Evolutionary conservation across 1,140 invertebrate species (phyloP).

Genomic region (Reticulitermes speratus): DNA sequence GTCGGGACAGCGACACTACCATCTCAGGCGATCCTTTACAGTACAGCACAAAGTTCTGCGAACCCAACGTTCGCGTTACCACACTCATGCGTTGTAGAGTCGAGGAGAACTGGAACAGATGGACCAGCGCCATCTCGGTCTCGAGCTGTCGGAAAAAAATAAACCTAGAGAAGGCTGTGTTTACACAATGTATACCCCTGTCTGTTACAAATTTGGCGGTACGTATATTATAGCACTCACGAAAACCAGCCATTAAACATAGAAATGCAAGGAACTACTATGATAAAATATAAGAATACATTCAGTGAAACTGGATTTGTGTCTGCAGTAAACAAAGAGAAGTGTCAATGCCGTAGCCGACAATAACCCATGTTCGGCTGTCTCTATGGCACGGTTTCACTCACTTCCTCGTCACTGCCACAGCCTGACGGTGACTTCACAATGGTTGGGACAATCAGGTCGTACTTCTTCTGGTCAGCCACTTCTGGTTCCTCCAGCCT

Average conservation of each 20-base stretch:
- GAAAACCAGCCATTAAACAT: too few species aligned
- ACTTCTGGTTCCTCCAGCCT: slow-evolving; percentile 82
- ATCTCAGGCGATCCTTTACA: slow-evolving; percentile 93
- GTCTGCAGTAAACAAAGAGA: too few species aligned
- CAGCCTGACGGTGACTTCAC: slow-evolving; percentile 62
- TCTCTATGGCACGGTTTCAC: too few species aligned
- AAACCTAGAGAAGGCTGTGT: neutral
- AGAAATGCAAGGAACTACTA: too few species aligned
- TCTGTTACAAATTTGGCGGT: too few species aligned
- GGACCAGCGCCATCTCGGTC: slow-evolving; percentile 75
- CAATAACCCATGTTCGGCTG: too few species aligned
- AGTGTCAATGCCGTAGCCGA: too few species aligned
- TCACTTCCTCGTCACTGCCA: neutral
- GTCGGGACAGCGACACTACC: slow-evolving; percentile 64
- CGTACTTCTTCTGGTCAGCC: slow-evolving; percentile 83
- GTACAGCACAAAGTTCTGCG: slow-evolving; percentile 78
- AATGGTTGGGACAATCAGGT: slow-evolving; percentile 82
- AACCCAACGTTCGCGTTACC: slow-evolving; percentile 73
- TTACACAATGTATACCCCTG: too few species aligned
- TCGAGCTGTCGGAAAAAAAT: slow-evolving; percentile 36
- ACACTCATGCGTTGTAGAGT: slow-evolving; percentile 89
- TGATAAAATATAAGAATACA: too few species aligned
- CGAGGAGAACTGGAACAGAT: slow-evolving; percentile 90
- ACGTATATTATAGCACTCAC: too few species aligned
- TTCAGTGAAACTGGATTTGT: too few species aligned